Conservation (phyloP, 2,888 invertebrate genomes). For the Colletes collaris region DNA sequence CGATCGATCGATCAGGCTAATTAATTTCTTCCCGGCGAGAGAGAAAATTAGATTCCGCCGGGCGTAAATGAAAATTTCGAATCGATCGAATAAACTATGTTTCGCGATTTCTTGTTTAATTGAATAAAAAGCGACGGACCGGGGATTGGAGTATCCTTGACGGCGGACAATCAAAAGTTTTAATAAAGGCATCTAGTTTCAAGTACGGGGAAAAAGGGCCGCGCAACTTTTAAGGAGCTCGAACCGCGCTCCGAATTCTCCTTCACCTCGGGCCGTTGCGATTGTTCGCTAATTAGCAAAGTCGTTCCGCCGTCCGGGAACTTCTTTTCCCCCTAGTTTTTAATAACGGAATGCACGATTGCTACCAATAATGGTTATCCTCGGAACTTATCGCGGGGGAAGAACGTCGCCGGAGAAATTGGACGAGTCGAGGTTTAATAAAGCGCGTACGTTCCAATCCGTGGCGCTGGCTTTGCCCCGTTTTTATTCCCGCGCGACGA, state of each 20-base stretch:
- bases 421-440: constrained; percentile 13
- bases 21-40: no score
- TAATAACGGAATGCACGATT: constrained; percentile 23
- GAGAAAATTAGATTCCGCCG: no score
- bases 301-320: constrained; percentile 40
- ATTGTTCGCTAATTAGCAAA: constrained; percentile 57
- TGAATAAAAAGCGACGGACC: background rate
- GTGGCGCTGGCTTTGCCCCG: no score
- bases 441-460: background rate
- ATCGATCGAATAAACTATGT: no score
- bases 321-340: constrained; percentile 13
- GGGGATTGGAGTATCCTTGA: constrained; percentile 6
- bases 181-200: constrained; percentile 49
- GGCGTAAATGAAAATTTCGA: no score
- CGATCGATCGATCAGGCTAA: no score
- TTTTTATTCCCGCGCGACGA: no score
- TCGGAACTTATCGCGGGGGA: background rate
- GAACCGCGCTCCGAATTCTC: constrained; percentile 42
- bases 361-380: constrained; percentile 28
- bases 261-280: background rate
- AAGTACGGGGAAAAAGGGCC: constrained; percentile 3
- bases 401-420: background rate
- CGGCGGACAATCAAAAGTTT: constrained; percentile 45
- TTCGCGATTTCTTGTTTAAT: constrained; percentile 7
- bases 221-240: constrained; percentile 37